phyloP scores from a whole-genome alignment of 2,797 vertebrate genomes.

The Lerista edwardsae region DNA sequence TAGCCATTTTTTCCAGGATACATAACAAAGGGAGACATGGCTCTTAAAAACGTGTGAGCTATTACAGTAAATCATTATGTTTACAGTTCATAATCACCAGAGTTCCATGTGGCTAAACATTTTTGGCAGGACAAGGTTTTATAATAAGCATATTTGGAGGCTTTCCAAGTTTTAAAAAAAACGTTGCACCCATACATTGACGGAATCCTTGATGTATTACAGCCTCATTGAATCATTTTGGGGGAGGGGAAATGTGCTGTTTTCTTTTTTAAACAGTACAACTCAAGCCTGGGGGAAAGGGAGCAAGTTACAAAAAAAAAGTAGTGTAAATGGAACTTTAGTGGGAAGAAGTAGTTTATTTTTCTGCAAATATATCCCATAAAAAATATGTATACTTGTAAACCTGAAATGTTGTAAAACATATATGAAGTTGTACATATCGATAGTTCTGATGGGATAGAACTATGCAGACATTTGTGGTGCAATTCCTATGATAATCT shows the following conservation, averaged over 20 bases:
- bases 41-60: conserved; percentile 75
- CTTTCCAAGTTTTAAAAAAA: conserved; percentile 55
- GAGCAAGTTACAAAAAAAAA: not conserved
- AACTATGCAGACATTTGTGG: not conserved
- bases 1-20: conserved; percentile 52
- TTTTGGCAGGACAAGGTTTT: conserved; percentile 60
- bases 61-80: conserved; percentile 70
- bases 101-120: conserved; percentile 50
- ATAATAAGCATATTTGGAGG: conserved; percentile 57
- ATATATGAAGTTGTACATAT: not conserved
- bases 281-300: conserved; percentile 23
- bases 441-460: not conserved
- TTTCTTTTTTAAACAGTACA: not conserved
- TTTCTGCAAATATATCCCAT: not conserved
- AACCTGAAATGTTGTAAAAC: not conserved
- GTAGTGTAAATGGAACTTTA: conserved; percentile 11
- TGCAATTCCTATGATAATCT: not conserved
- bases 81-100: conserved; percentile 74
- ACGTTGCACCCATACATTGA: conserved; percentile 55
- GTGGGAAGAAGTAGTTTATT: not conserved
- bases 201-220: not conserved
- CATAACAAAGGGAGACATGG: conserved; percentile 65
- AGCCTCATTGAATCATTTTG: conserved; percentile 40
- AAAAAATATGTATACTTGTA: not conserved
- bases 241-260: not conserved